Evolutionary conservation across 53 echinoderm and acorn worm genomes (phyloP), one percentile per base, ranked within the genome.

Genomic region (Antedon mediterranea): DNA sequence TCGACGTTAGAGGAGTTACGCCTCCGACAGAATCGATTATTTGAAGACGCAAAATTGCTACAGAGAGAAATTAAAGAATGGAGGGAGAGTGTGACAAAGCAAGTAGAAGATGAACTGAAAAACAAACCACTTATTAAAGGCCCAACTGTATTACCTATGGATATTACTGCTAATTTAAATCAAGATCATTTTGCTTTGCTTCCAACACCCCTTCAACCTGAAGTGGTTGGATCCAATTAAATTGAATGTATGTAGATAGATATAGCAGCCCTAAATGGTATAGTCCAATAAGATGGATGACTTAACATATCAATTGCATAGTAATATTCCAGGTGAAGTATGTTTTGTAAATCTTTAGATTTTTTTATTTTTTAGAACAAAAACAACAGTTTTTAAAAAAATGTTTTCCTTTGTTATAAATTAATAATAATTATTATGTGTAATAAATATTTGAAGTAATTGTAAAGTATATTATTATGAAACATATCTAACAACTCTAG

Each of bases 1-100:
- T 78, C 97, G 0, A 85, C 92, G 13, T 82, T 95, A 76, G 97
- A 95, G 72, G 97, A 95, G 73, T 83, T 95, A 0, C 89, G 97
- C 0, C 72, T 77, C 30, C 76, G 92, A 2, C 97, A 95, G 89
- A 92, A 95, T 71, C 76, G 78, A 26, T 86, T 95, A 82, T 87
- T 89, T 87, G 85, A 92, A 77, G 88, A 84, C 31, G 97, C 91
- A 31, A 71, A 78, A 32, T 84, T 87, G 77, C 81, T 95, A 30
- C 92, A 92, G 43, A 74, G 73, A 3, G 97, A 95, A 84, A 92
- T 95, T 78, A 82, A 80, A 9, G 81, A 85, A 3, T 95, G 91
- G 89, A 87, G 83, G 78, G 88, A 92, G 27, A 75, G 87, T 43
- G 88, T 92, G 0, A 79, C 83, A 30, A 84, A 78, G 28, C 83